These are phyloP conservation scores for Gambusia holbrooki DNA, from an alignment of 2,113 vertebrate species.

Conservation along the genomic window DNA sequence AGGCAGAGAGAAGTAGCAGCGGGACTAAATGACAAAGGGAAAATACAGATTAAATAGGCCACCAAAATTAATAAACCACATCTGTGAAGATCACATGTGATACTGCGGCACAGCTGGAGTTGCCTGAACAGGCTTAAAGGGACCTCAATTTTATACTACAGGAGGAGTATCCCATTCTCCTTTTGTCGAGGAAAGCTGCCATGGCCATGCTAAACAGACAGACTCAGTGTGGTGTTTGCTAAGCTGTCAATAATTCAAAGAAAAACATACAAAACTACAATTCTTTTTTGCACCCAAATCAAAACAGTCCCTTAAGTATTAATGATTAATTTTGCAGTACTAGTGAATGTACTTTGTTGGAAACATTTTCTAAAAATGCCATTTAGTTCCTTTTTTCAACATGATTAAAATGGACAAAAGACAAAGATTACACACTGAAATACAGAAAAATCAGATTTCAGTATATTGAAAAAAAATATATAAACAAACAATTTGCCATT, in stretches of 20 bases:
- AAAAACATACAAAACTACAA: not conserved
- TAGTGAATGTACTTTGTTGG: not conserved
- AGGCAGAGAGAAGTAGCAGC: not conserved
- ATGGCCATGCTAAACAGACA: not conserved
- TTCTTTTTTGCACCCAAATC: not conserved
- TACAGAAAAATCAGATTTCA: constrained; percentile 32
- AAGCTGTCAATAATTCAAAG: not conserved
- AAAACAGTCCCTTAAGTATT: not conserved
- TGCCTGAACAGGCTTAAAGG: not conserved
- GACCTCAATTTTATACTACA: no score
- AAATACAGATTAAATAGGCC: not conserved
- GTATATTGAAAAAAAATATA: constrained; percentile 56
- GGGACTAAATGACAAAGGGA: not conserved
- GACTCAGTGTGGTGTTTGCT: not conserved
- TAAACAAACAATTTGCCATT: constrained; percentile 42
- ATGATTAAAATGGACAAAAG: constrained; percentile 17
- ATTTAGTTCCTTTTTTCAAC: not conserved
- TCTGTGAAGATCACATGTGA: not conserved
- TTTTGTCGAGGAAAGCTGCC: not conserved
- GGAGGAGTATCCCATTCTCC: no score
- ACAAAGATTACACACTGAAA: constrained; percentile 29
- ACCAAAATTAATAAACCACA: not conserved
- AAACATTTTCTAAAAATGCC: not conserved
- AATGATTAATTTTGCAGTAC: not conserved
- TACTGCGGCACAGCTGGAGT: not conserved